phyloP scores from a whole-genome alignment of 2,797 vertebrate species.

The Otus scops region DNA sequence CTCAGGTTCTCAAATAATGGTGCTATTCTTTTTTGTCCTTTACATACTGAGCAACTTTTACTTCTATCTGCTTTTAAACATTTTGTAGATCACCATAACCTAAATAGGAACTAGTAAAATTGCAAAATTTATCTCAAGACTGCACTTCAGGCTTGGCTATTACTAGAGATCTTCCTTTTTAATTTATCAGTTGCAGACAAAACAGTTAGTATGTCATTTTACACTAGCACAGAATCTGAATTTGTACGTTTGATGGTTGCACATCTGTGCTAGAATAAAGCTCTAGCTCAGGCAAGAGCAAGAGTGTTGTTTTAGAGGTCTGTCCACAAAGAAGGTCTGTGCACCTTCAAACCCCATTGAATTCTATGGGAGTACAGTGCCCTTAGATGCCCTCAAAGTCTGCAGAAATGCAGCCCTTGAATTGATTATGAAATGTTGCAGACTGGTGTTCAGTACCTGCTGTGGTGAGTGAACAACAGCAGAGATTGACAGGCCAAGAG shows the following conservation, averaged over 20 bases:
- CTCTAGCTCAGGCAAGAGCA: background rate
- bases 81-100: background rate
- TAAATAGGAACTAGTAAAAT: background rate
- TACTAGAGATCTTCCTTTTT: background rate
- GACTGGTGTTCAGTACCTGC: background rate
- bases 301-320: background rate
- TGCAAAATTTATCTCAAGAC: background rate
- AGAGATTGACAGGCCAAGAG: background rate
- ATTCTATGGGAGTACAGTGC: background rate
- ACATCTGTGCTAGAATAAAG: background rate
- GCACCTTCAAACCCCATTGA: background rate
- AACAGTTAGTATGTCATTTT: background rate
- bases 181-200: background rate
- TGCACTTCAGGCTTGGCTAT: background rate
- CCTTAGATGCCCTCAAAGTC: background rate
- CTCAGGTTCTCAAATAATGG: background rate
- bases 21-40: background rate
- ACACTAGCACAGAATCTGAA: background rate
- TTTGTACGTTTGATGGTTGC: accelerated
- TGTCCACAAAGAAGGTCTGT: background rate
- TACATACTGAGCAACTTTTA: background rate
- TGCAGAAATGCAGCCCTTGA: background rate
- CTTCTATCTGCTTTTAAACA: background rate
- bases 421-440: background rate
- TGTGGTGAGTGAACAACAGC: background rate